These are phyloP conservation scores for Plecturocebus donacophilus DNA, from an alignment of 2,113 vertebrate species.

Conservation along the genomic window DNA sequence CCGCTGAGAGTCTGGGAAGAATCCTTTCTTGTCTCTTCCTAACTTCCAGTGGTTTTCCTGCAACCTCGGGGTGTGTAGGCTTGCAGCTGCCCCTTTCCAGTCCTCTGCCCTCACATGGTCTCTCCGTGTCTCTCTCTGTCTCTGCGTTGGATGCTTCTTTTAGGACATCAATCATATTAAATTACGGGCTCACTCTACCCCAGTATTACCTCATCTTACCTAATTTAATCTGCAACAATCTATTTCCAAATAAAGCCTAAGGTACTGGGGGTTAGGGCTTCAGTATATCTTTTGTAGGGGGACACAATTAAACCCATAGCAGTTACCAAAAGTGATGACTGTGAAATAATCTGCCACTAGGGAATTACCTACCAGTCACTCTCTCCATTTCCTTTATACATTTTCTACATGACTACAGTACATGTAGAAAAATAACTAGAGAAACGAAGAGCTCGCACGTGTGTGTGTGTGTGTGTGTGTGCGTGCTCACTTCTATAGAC, in stretches of 20 bases:
- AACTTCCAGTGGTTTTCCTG: neutral
- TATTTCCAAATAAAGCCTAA: neutral
- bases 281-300: neutral
- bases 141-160: neutral
- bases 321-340: neutral
- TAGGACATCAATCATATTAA: neutral
- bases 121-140: neutral
- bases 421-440: neutral
- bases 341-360: neutral
- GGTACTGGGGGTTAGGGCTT: neutral
- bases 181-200: neutral
- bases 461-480: neutral
- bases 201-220: neutral
- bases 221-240: neutral
- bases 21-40: neutral
- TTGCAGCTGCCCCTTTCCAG: neutral
- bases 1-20: neutral
- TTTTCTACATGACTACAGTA: neutral
- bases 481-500: neutral
- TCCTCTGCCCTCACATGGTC: neutral
- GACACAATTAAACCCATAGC: neutral
- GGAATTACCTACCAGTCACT: neutral
- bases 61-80: no score
- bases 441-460: neutral
- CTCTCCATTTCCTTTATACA: neutral